These are phyloP conservation scores for Osmoderma eremita DNA, from an alignment of 2,888 invertebrate species.

Conservation along the genomic window DNA sequence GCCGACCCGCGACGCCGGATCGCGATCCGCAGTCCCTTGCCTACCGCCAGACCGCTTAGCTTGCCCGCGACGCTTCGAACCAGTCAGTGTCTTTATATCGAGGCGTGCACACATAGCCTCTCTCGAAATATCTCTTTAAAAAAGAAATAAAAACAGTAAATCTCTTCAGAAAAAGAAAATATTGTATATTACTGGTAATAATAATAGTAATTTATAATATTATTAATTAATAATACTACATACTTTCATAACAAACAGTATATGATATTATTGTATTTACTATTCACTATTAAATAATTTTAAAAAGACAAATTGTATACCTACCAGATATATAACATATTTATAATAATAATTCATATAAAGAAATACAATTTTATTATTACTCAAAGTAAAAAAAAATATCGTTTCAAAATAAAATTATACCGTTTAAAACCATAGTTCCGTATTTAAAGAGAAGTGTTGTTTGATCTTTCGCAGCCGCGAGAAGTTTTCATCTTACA, in stretches of 20 bases:
- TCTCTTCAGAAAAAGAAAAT: not conserved
- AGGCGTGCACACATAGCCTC: constrained; percentile 59
- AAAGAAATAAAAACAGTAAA: constrained; percentile 10
- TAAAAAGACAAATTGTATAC: no score
- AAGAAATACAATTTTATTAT: not conserved
- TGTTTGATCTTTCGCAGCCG: constrained; percentile 36
- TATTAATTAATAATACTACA: not conserved
- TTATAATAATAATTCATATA: no score
- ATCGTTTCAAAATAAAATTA: constrained; percentile 1
- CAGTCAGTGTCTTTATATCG: constrained; percentile 63
- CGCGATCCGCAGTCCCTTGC: constrained; percentile 64
- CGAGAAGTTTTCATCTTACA: constrained; percentile 9
- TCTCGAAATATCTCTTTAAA: constrained; percentile 34
- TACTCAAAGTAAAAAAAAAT: constrained; percentile 3
- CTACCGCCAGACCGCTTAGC: constrained; percentile 65
- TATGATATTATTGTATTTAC: no score
- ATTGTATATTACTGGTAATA: constrained; percentile 19
- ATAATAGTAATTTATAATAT: not conserved
- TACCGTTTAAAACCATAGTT: not conserved
- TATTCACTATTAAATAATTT: no score
- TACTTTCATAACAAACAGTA: constrained; percentile 3
- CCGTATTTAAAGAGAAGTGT: constrained; percentile 27
- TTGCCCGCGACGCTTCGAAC: constrained; percentile 64
- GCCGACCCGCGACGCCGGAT: constrained; percentile 58
- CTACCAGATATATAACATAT: no score